These are phyloP conservation scores for Drosophila trapezifrons DNA, from an alignment of 1,140 invertebrate genomes.

Conservation along the genomic window DNA sequence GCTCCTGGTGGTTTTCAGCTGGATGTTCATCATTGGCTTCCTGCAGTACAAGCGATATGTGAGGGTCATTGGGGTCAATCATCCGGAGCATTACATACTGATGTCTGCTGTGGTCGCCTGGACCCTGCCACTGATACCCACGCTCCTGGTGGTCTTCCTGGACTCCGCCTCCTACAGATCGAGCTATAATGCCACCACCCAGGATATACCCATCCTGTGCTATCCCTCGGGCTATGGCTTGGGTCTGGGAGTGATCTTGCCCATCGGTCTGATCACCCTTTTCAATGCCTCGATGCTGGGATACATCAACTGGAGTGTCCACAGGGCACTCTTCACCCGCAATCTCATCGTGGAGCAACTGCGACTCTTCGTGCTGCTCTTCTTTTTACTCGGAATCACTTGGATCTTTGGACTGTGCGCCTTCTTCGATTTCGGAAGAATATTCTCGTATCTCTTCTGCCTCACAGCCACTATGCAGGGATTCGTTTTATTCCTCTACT, in stretches of 20 bases:
- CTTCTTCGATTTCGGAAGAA: slow-evolving; percentile 84
- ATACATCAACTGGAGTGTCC: slow-evolving; percentile 86
- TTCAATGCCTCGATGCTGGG: slow-evolving; percentile 86
- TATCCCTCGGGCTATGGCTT: slow-evolving; percentile 86
- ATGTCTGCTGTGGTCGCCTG: slow-evolving; percentile 86
- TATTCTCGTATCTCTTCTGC: slow-evolving; percentile 88
- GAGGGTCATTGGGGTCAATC: slow-evolving; percentile 85
- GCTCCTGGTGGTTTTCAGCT: slow-evolving; percentile 87
- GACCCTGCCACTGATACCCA: slow-evolving; percentile 85
- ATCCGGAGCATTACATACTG: slow-evolving; percentile 85
- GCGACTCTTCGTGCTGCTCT: slow-evolving; percentile 86
- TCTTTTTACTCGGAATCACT: slow-evolving; percentile 87
- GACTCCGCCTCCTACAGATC: slow-evolving; percentile 85
- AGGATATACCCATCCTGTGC: slow-evolving; percentile 84
- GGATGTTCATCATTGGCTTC: slow-evolving; percentile 88
- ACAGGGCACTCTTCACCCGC: slow-evolving; percentile 84
- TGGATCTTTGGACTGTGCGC: slow-evolving; percentile 88
- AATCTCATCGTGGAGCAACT: slow-evolving; percentile 86
- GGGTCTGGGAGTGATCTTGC: slow-evolving; percentile 85
- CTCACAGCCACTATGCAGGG: slow-evolving; percentile 87
- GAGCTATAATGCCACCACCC: slow-evolving; percentile 4
- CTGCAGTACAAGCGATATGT: slow-evolving; percentile 88
- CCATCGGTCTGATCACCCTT: slow-evolving; percentile 85
- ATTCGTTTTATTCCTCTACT: slow-evolving; percentile 88
- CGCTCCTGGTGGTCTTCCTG: slow-evolving; percentile 84